phyloP scores from a whole-genome alignment of 2,113 vertebrate genomes.

The Oncorhynchus tshawytscha region DNA sequence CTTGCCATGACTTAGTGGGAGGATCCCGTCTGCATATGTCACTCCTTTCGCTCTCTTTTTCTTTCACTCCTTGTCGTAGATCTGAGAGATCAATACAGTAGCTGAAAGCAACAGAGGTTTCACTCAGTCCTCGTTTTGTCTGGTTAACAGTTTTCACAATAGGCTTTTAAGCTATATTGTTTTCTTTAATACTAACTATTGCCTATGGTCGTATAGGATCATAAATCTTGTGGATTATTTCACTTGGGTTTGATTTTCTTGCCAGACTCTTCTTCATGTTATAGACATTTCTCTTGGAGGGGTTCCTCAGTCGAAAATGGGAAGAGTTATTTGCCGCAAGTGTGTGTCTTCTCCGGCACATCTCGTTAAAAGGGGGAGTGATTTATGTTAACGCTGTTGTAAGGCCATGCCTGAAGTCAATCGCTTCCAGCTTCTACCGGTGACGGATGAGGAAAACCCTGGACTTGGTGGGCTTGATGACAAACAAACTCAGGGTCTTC shows the following conservation, averaged over 20 bases:
- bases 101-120: neutral
- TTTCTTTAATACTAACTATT: neutral
- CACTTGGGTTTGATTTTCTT: neutral
- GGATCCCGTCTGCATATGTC: neutral
- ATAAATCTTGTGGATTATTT: slow-evolving; percentile 17
- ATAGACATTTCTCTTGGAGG: neutral
- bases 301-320: neutral
- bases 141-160: neutral
- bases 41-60: neutral
- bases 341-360: slow-evolving; percentile 1
- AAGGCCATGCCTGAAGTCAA: slow-evolving; percentile 4
- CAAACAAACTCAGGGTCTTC: neutral
- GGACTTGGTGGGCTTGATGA: neutral
- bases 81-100: neutral
- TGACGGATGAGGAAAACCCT: slow-evolving; percentile 10
- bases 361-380: slow-evolving; percentile 3
- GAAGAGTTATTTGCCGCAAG: neutral
- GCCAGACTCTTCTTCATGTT: neutral
- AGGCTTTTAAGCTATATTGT: neutral
- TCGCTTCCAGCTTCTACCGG: neutral
- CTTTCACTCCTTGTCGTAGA: neutral
- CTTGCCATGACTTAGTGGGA: slow-evolving; percentile 56
- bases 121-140: neutral
- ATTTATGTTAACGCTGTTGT: slow-evolving; percentile 12
- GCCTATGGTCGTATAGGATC: neutral